phyloP scores from a whole-genome alignment of 2,113 vertebrate species.

The Hipposideros armiger region DNA sequence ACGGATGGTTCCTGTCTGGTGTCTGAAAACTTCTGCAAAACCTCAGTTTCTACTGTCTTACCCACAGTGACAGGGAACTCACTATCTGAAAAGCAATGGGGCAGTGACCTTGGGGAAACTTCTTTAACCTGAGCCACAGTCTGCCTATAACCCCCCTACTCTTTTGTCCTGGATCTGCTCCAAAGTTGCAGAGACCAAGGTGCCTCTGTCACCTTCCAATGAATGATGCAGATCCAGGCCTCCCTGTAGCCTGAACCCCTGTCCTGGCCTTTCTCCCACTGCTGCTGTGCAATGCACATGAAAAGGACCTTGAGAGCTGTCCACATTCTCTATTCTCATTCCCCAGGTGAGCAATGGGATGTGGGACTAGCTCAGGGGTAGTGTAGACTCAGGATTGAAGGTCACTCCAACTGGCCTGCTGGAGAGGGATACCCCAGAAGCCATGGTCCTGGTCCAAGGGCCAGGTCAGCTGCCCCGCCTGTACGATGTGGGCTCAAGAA shows the following conservation, averaged over 20 bases:
- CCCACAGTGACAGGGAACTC: neutral
- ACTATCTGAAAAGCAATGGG: too few species aligned
- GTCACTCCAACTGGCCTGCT: neutral
- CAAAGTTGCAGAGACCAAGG: neutral
- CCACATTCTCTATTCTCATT: neutral
- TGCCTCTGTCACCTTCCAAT: neutral
- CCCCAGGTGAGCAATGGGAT: too few species aligned
- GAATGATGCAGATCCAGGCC: too few species aligned
- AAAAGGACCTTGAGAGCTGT: rapidly evolving
- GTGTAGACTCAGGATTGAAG: neutral
- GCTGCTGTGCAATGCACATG: rapidly evolving
- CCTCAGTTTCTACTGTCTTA: neutral
- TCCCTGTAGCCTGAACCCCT: too few species aligned
- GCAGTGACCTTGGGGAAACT: neutral
- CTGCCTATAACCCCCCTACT: neutral
- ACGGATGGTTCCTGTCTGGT: rapidly evolving
- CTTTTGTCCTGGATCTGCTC: neutral
- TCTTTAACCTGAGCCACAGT: neutral
- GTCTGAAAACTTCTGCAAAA: neutral
- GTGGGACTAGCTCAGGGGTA: rapidly evolving
- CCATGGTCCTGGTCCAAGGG: neutral
- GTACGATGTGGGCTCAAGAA: neutral
- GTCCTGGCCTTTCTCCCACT: too few species aligned
- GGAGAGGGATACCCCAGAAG: neutral
- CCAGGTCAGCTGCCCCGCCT: neutral